Conservation (phyloP, 2,113 vertebrate genomes). For the Microcebus jonahi region DNA sequence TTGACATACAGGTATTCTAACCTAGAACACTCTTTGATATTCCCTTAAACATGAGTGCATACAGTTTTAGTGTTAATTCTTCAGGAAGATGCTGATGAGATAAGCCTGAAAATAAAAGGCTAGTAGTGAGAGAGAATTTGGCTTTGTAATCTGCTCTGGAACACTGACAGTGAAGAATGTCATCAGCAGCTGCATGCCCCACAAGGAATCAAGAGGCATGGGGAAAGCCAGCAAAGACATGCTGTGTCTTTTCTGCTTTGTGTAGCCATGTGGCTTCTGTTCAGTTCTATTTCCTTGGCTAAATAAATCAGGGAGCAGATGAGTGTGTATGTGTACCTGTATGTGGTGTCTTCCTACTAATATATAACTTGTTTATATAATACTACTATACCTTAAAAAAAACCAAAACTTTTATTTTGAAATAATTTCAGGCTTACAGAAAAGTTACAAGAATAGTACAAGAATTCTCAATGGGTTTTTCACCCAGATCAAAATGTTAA, state of each 20-base stretch:
- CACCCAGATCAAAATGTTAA: background rate
- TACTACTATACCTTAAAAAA: background rate
- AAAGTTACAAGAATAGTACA: background rate
- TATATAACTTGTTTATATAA: background rate
- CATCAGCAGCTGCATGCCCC: background rate
- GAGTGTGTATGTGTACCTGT: background rate
- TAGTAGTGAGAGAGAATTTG: background rate
- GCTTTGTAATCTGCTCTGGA: background rate
- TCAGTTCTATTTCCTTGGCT: background rate
- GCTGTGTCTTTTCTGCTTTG: background rate
- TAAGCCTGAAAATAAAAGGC: background rate
- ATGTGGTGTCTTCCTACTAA: background rate
- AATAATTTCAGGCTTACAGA: conserved; percentile 7
- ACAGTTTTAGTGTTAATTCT: background rate
- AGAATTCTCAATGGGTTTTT: conserved; percentile 11
- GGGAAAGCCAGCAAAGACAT: background rate
- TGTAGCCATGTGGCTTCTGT: background rate
- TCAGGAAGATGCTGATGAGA: background rate
- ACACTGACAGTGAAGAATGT: background rate
- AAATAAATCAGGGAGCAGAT: background rate
- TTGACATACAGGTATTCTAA: background rate
- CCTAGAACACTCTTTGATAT: background rate
- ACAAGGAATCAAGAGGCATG: background rate
- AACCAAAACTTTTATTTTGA: background rate
- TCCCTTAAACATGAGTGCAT: background rate